These are phyloP conservation scores for Antechinus stuartii DNA, from an alignment of 2,113 vertebrate genomes.

Conservation along the genomic window DNA sequence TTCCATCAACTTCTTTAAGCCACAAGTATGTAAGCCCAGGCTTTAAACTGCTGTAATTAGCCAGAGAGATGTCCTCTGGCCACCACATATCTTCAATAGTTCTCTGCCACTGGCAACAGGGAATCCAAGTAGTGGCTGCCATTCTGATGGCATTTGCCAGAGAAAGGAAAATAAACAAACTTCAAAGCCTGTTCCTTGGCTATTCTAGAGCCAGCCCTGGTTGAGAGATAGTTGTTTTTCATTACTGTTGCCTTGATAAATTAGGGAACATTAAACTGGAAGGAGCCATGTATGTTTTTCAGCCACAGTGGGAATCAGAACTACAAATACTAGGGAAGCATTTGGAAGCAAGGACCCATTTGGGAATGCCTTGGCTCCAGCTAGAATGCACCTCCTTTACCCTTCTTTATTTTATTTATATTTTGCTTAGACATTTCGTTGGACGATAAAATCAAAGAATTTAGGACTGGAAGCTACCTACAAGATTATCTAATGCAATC, in stretches of 20 bases:
- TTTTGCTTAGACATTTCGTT: background rate
- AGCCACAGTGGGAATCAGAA: slow-evolving; percentile 11
- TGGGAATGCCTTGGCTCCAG: background rate
- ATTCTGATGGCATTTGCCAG: slow-evolving; percentile 45
- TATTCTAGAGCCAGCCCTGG: slow-evolving; percentile 50
- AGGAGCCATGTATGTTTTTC: slow-evolving; percentile 65
- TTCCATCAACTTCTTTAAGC: background rate
- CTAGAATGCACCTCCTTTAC: background rate
- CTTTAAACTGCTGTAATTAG: background rate
- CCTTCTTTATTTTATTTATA: background rate
- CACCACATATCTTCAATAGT: slow-evolving; percentile 17
- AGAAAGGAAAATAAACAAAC: slow-evolving; percentile 48
- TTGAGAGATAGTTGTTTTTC: slow-evolving; percentile 48
- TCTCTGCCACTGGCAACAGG: slow-evolving; percentile 6
- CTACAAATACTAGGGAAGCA: background rate
- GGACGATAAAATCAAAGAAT: background rate
- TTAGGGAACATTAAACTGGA: slow-evolving; percentile 64
- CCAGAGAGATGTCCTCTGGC: background rate
- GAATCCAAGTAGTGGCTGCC: slow-evolving; percentile 31
- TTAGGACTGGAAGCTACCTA: background rate
- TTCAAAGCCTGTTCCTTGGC: slow-evolving; percentile 43
- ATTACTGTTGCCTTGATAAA: slow-evolving; percentile 47
- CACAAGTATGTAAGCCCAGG: background rate
- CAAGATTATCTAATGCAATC: background rate
- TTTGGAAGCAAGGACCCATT: background rate